These are phyloP conservation scores for Tachina lurida DNA, from an alignment of 2,888 invertebrate genomes.

Conservation along the genomic window DNA sequence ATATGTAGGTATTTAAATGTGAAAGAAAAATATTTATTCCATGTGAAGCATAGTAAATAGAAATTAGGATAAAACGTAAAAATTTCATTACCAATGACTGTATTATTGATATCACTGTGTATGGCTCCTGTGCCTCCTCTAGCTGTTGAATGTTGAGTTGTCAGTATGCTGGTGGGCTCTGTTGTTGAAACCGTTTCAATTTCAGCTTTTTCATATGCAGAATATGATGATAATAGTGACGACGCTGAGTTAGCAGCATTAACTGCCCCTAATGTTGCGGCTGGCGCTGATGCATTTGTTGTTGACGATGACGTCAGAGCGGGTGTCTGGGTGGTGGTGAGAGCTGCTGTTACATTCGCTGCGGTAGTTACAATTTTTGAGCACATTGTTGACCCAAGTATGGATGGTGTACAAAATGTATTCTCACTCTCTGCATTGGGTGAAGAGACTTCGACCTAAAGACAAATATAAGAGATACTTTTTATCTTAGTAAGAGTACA, in stretches of 20 bases:
- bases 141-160: slow-evolving; percentile 71
- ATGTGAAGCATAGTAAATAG: slow-evolving; percentile 16
- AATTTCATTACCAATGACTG: slow-evolving; percentile 71
- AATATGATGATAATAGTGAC: slow-evolving; percentile 35
- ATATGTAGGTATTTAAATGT: too few species aligned
- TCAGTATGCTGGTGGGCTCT: slow-evolving; percentile 71
- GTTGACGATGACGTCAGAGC: slow-evolving; percentile 72
- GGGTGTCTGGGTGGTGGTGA: slow-evolving; percentile 78
- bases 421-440: slow-evolving; percentile 83
- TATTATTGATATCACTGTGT: slow-evolving; percentile 68
- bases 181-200: slow-evolving; percentile 69
- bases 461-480: slow-evolving; percentile 38
- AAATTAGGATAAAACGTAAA: slow-evolving; percentile 5
- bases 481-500: slow-evolving; percentile 22
- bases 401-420: slow-evolving; percentile 82
- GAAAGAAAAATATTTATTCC: slow-evolving; percentile 42
- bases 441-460: slow-evolving; percentile 83
- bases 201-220: slow-evolving; percentile 52
- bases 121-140: slow-evolving; percentile 62
- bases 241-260: slow-evolving; percentile 53
- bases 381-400: slow-evolving; percentile 83
- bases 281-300: slow-evolving; percentile 56
- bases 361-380: slow-evolving; percentile 82
- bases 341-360: slow-evolving; percentile 79
- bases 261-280: slow-evolving; percentile 14